Evolutionary conservation across 2,888 invertebrate genomes (phyloP).

Genomic region (Erannis defoliaria): DNA sequence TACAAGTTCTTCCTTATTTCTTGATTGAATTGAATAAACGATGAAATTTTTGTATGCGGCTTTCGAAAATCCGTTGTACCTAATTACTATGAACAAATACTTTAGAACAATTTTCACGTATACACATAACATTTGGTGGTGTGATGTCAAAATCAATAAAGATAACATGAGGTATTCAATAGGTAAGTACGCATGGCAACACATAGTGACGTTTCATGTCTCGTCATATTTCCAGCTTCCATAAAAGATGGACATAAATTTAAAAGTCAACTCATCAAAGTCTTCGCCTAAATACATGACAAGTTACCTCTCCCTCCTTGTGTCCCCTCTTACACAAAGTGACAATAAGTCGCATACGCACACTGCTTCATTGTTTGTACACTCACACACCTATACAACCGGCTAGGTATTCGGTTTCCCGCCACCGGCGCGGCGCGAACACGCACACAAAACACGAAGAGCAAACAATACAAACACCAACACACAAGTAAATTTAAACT

Average conservation of each 20-base stretch:
- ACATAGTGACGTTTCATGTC: constrained; percentile 55
- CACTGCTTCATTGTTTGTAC: constrained; percentile 74
- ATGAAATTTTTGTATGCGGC: neutral
- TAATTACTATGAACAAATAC: neutral
- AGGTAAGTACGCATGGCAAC: constrained; percentile 62
- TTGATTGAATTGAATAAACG: neutral
- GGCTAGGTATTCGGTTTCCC: constrained; percentile 86
- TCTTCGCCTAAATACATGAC: constrained; percentile 85
- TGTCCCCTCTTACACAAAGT: constrained; percentile 82
- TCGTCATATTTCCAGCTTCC: constrained; percentile 56
- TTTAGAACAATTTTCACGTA: constrained; percentile 53
- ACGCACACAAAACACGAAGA: constrained; percentile 83
- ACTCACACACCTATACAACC: constrained; percentile 74
- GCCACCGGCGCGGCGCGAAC: constrained; percentile 82
- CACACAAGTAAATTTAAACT: constrained; percentile 86
- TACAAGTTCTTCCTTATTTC: too few relatives aligned
- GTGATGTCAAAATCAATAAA: constrained; percentile 76
- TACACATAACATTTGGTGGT: constrained; percentile 69
- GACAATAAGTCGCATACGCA: constrained; percentile 82
- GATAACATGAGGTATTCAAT: constrained; percentile 58
- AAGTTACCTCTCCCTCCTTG: constrained; percentile 82
- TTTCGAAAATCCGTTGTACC: neutral
- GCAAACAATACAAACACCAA: constrained; percentile 86
- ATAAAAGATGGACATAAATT: constrained; percentile 75
- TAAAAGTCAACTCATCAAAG: constrained; percentile 83